Conservation (phyloP, 2,797 vertebrate genomes). For the Ctenochaetus hawaiiensis region DNA sequence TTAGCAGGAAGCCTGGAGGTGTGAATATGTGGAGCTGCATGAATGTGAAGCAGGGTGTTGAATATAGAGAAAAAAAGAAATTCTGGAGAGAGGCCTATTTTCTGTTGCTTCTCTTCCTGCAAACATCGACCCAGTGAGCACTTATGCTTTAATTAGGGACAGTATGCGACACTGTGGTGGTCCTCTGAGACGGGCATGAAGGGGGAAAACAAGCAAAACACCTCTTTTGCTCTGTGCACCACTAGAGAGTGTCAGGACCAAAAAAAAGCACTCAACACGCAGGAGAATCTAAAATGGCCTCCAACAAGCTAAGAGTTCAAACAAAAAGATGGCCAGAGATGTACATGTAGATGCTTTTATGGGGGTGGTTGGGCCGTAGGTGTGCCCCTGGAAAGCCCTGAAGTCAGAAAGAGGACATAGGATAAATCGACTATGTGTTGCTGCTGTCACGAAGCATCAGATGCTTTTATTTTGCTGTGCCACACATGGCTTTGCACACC, state of each 20-base stretch:
- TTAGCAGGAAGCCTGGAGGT: constrained; percentile 16
- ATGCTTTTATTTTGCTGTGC: constrained; percentile 15
- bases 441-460: constrained; percentile 28
- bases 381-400: constrained; percentile 38
- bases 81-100: not conserved
- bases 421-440: constrained; percentile 38
- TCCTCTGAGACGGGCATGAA: constrained; percentile 40
- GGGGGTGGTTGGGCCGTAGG: constrained; percentile 7
- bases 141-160: constrained; percentile 55
- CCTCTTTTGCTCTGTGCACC: not conserved
- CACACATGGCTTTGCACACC: not conserved
- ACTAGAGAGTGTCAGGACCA: constrained; percentile 21
- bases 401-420: constrained; percentile 28
- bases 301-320: constrained; percentile 16
- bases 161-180: constrained; percentile 23
- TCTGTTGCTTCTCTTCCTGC: constrained; percentile 7
- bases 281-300: constrained; percentile 35
- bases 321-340: constrained; percentile 14
- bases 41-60: constrained; percentile 39
- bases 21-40: constrained; percentile 33
- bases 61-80: not conserved
- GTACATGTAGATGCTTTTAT: constrained; percentile 33
- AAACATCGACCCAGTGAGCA: constrained; percentile 46
- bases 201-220: constrained; percentile 26
- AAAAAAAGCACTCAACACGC: constrained; percentile 18